Evolutionary conservation across 2,888 invertebrate genomes (phyloP).

Genomic region (Amphipyra berbera): DNA sequence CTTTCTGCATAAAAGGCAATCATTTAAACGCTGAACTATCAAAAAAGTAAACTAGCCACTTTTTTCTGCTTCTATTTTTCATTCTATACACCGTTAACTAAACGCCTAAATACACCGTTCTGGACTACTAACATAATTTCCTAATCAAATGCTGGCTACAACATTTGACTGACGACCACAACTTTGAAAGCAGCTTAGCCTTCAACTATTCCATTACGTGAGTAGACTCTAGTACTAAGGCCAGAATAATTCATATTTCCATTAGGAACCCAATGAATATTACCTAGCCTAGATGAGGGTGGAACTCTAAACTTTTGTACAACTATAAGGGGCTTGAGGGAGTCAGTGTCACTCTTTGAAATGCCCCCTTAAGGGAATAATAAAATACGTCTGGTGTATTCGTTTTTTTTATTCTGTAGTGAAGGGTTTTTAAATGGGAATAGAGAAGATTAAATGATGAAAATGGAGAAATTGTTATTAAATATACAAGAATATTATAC

Average conservation of each 20-base stretch:
- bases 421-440: background rate
- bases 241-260: slow-evolving; percentile 59
- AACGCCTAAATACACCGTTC: no score
- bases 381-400: slow-evolving; percentile 1
- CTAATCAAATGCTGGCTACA: background rate
- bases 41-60: no score
- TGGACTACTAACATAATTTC: background rate
- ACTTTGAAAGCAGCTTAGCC: slow-evolving; percentile 10
- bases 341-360: slow-evolving; percentile 17
- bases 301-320: slow-evolving; percentile 39
- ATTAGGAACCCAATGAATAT: slow-evolving; percentile 54
- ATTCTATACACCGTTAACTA: no score
- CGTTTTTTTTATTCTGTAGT: background rate
- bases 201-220: slow-evolving; percentile 38
- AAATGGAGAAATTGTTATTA: no score
- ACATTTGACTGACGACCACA: slow-evolving; percentile 6
- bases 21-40: no score
- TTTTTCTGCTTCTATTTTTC: no score
- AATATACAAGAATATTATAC: no score
- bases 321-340: slow-evolving; percentile 37
- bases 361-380: slow-evolving; percentile 8
- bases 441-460: no score
- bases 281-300: slow-evolving; percentile 41
- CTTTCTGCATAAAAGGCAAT: no score
- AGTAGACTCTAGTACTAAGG: slow-evolving; percentile 30